These are phyloP conservation scores for Hydrozoanthus gracilis DNA, from an alignment of 92 coral and sea anemone species.

Conservation along the genomic window DNA sequence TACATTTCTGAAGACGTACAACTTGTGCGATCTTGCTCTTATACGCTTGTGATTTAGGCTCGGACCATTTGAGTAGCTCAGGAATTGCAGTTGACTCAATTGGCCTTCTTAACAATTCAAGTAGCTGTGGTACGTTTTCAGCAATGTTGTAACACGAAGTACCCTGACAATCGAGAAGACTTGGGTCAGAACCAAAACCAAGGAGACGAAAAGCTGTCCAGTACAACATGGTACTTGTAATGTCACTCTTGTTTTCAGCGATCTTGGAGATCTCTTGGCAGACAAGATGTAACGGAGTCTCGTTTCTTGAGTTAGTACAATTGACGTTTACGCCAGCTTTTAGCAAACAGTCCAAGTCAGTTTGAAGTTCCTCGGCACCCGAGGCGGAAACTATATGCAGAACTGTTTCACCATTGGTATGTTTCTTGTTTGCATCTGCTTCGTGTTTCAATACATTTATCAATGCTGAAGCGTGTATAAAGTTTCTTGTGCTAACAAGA, in stretches of 20 bases:
- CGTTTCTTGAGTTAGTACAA: neutral
- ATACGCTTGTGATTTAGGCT: neutral
- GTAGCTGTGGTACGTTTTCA: neutral
- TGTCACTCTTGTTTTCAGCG: neutral
- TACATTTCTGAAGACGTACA: neutral
- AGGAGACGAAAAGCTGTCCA: neutral
- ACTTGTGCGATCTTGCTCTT: slow-evolving; percentile 3
- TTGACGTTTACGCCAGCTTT: neutral
- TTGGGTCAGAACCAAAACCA: neutral
- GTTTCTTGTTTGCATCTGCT: neutral
- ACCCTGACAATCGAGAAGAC: neutral
- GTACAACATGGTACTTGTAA: neutral
- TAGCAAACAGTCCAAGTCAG: neutral
- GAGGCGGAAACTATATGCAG: neutral
- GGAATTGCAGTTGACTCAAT: neutral
- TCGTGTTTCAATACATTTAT: neutral
- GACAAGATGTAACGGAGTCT: slow-evolving; percentile 8
- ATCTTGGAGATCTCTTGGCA: neutral
- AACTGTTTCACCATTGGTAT: neutral
- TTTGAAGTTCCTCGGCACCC: neutral
- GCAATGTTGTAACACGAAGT: neutral
- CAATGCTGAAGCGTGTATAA: neutral
- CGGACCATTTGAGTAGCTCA: neutral
- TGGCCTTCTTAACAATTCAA: neutral
- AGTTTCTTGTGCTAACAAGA: neutral